A percentile compares a stretch with the other conserved stretches of the same genome.
phyloP scores from a whole-genome alignment of 2,888 invertebrate species.

The Xestia sexstrigata region DNA sequence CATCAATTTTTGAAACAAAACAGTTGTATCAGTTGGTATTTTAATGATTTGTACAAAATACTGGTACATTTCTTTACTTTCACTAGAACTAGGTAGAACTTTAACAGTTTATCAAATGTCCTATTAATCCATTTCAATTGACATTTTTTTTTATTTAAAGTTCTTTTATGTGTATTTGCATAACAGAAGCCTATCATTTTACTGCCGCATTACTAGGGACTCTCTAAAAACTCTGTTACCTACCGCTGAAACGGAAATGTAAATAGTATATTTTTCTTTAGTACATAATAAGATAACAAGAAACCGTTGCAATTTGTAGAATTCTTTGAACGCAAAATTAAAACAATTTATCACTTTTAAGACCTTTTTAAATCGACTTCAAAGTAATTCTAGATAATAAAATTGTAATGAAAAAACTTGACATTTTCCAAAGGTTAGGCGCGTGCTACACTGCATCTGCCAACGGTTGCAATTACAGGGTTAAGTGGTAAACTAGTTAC shows the following conservation, averaged over 20 bases:
- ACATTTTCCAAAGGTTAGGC: constrained; percentile 69
- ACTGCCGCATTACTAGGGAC: neutral
- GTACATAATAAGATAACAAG: neutral
- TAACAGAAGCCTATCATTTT: neutral
- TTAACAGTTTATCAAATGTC: neutral
- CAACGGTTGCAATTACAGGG: constrained; percentile 65
- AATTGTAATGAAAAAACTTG: constrained; percentile 54
- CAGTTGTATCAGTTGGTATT: neutral
- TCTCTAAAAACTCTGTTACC: neutral
- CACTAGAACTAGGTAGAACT: neutral
- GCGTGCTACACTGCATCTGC: constrained; percentile 66
- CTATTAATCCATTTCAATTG: neutral
- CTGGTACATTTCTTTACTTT: neutral
- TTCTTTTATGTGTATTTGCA: neutral
- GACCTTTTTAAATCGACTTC: constrained; percentile 47
- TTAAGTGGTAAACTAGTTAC: constrained; percentile 53
- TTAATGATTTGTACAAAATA: neutral
- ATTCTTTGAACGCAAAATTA: constrained; percentile 26
- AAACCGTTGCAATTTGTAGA: constrained; percentile 38
- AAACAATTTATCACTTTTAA: constrained; percentile 36
- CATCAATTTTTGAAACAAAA: neutral
- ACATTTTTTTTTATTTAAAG: neutral
- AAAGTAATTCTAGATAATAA: constrained; percentile 38
- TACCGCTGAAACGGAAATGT: neutral
- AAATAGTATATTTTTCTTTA: neutral